Evolutionary conservation across 2,888 invertebrate species (phyloP).

Genomic region (Drosophila mettleri): DNA sequence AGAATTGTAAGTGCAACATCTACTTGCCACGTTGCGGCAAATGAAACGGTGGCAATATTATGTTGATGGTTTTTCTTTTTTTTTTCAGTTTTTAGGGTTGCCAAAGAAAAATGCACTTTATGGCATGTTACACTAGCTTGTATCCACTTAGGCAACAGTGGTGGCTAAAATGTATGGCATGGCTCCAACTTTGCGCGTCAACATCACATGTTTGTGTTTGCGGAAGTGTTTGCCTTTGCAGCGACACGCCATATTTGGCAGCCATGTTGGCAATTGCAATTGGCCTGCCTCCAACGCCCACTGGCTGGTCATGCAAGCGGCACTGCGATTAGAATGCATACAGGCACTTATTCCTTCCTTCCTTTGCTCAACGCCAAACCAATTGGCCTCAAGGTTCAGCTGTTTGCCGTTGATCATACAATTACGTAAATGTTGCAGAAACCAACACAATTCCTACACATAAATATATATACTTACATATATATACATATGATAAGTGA

Average conservation of each 20-base stretch:
- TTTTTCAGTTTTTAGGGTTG: slow-evolving; percentile 23
- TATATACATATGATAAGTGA: background rate
- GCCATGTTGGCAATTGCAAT: slow-evolving; percentile 17
- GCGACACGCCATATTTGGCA: slow-evolving; percentile 66
- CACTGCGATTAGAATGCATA: slow-evolving; percentile 74
- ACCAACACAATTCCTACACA: slow-evolving; percentile 13
- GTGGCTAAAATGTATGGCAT: slow-evolving; percentile 62
- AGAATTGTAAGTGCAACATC: slow-evolving; percentile 26
- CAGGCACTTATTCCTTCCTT: slow-evolving; percentile 59
- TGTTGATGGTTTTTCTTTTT: slow-evolving; percentile 42
- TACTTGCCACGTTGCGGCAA: slow-evolving; percentile 42
- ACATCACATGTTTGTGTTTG: slow-evolving; percentile 52
- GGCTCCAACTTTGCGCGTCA: slow-evolving; percentile 61
- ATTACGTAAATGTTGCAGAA: slow-evolving; percentile 51
- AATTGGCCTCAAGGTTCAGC: slow-evolving; percentile 62
- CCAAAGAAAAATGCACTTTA: slow-evolving; percentile 65
- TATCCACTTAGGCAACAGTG: slow-evolving; percentile 33
- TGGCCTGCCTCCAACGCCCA: slow-evolving; percentile 9
- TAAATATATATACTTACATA: background rate
- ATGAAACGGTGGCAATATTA: slow-evolving; percentile 59
- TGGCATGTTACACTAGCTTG: slow-evolving; percentile 46
- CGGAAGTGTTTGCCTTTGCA: slow-evolving; percentile 69
- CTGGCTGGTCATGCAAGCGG: slow-evolving; percentile 54
- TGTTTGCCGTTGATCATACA: slow-evolving; percentile 25
- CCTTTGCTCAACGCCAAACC: slow-evolving; percentile 36